Base-by-base conservation (phyloP, 1,140 invertebrate genomes). In the Calephelis virginiensis region DNA sequence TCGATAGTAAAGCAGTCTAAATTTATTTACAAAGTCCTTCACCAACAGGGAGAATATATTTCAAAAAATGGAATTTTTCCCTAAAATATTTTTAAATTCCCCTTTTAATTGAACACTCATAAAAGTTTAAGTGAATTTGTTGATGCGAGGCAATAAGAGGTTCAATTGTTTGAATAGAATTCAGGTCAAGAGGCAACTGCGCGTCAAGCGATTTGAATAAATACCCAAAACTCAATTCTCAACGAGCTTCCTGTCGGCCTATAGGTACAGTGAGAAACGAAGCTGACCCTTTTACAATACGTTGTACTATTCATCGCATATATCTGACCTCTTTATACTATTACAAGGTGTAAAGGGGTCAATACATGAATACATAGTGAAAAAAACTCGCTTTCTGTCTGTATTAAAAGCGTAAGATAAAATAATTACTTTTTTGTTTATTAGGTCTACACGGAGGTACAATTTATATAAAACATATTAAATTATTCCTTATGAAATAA, bases 131-230 rank as follows among this genome's bases (percentile, higher is more conserved):
- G 53, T 43, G 65, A 68, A 66, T 60, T 73, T 63, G 46, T 64
- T 70, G 61, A 73, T 59, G 61, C 49, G 12, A 13, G 67, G 56
- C 59, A 66, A 65, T 67, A 70, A 67, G 60, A 12, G 46, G 12
- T 56, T 68, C n/a, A 67, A 68, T 43, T 70, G 43, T 53, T 66
- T 61, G 53, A 64, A 73, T 68, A 64, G 68, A 73, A 73, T 73
- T 67, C 65, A 66, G 71, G 71, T 73, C 68, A 73, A 73, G 46
- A 66, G 17, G 60, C 13, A 28, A 37, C 61, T 59, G 56, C 46
- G 45, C 60, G 47, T 66, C 56, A 63, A 66, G 68, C 56, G 45
- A 70, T 67, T 73, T 62, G 38, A 43, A 61, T 67, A 63, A 72
- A 72, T 64, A 61, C 47, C 47, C 61, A 72, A 53, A 69, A 66